Base-by-base conservation (phyloP, 23 tunicate species). In the Botrylloides violaceus region DNA sequence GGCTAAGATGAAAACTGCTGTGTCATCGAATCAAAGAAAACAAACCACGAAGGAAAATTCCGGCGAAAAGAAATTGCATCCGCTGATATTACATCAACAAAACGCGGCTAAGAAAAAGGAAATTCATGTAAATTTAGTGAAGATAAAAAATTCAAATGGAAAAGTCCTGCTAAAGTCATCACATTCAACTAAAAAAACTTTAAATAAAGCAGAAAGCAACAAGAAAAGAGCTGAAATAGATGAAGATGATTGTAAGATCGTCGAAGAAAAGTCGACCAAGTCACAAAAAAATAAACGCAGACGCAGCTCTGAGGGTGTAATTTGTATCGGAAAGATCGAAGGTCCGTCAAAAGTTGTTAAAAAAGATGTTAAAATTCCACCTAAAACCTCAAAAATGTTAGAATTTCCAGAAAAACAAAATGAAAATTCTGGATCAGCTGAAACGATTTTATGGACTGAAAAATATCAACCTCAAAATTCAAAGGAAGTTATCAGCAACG, bases 371-470 rank as follows among this genome's bases (percentile, higher is more conserved):
- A n/a, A n/a, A n/a, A n/a, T n/a, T n/a, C n/a, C n/a, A n/a, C n/a
- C n/a, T n/a, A n/a, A n/a, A n/a, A n/a, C n/a, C n/a, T n/a, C n/a
- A n/a, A n/a, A n/a, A n/a, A n/a, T n/a, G n/a, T n/a, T n/a, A n/a
- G n/a, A n/a, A n/a, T 43, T 15, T 9, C 12, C 9, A 43, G 53
- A 9, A 15, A 43, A 43, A 43, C 15, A 15, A 15, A 43, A 43
- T 7, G 53, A 43, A 43, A 43, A 43, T 43, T 63, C 23, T 9
- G 70, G 33, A 27, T 28, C 29, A 28, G 23, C 70, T 9, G 70
- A 63, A 31, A 63, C 36, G 36, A 63, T 63, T 25, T 12, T 37
- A 20, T 68, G 74, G 74, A 68, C 59, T 19, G 74, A 68, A 68
- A 68, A 68, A 68, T 68, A 68, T 22, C 55, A 38, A 43, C 74